Evolutionary conservation across 1,140 invertebrate species (phyloP), one percentile per base, ranked within the genome.

Genomic region (Trichonephila inaurata): DNA sequence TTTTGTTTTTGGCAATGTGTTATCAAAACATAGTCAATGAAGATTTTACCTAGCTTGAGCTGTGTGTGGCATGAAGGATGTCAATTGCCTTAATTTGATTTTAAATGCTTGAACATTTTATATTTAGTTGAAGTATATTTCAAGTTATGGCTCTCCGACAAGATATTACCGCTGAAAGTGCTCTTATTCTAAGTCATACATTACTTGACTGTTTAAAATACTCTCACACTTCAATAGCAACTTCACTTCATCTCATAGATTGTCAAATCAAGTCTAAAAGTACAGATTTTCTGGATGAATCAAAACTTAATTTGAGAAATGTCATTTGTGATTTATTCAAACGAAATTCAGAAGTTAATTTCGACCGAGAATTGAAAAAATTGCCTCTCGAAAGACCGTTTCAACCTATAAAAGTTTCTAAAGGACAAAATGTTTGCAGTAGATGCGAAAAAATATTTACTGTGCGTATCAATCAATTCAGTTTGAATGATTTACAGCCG

Each of bases 251-350:
- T 40, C 28, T 77, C 18, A 40, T 77, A 18, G 14, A 77, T 40
- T 77, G n/a, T 12, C 66, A 12, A 69, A 24, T 33, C 5, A 77
- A 77, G 33, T 18, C 28, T 18, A 5, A 40, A 18, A 77, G 4
- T 40, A 18, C 1, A 3, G 14, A 77, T 77, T 77, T 77, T 40
- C 28, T 77, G 33, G 72, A 33, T 14, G 72, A 77, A 33, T 8
- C 16, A 18, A 40, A 40, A 40, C 7, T 24, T 10, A 1, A 18
- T 33, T 18, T 77, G 3, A 77, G 28, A 77, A 77, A 40, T 33
- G 16, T 28, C 18, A 77, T 77, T 33, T 77, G 72, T 40, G 72
- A 77, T 77, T 77, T 77, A 77, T 77, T 33, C 28, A 77, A 77
- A 40, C 72, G 16, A 77, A 77, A 77, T 77, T 16, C 28, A 33